These are phyloP conservation scores for Akabosia matsudoensis DNA, from an alignment of 1,140 invertebrate genomes.

Conservation along the genomic window DNA sequence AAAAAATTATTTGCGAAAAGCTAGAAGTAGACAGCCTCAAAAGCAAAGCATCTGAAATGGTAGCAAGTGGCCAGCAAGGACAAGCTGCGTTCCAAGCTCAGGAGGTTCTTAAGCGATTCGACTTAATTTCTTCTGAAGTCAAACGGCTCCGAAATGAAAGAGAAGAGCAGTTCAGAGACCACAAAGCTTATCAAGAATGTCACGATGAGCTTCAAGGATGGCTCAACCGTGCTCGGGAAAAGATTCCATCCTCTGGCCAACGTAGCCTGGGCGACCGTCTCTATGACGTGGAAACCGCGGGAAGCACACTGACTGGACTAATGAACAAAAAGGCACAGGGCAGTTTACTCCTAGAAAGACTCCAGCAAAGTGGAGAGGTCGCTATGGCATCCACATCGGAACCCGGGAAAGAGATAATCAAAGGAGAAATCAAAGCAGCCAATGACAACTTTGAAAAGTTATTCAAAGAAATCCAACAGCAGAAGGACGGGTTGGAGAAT, in stretches of 20 bases:
- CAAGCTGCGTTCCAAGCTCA: conserved; percentile 77
- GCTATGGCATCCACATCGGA: conserved; percentile 75
- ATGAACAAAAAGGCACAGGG: conserved; percentile 87
- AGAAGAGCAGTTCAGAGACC: conserved; percentile 82
- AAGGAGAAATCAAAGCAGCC: conserved; percentile 76
- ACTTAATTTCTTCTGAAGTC: conserved; percentile 66
- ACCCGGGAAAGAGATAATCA: conserved; percentile 73
- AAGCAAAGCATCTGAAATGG: conserved; percentile 80
- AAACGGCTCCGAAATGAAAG: conserved; percentile 71
- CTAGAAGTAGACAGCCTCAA: conserved; percentile 87
- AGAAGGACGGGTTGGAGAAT: conserved; percentile 77
- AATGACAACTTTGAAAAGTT: conserved; percentile 78
- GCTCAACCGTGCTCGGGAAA: conserved; percentile 79
- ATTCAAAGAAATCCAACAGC: conserved; percentile 79
- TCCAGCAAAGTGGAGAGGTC: conserved; percentile 79
- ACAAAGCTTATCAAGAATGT: conserved; percentile 81
- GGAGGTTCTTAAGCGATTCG: conserved; percentile 75
- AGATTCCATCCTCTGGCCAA: conserved; percentile 80
- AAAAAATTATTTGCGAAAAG: conserved; percentile 85
- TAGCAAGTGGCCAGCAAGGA: conserved; percentile 76
- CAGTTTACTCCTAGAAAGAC: conserved; percentile 77
- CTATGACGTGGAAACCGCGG: conserved; percentile 75
- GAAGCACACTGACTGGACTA: conserved; percentile 76
- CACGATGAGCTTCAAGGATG: conserved; percentile 81
- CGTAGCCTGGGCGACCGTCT: conserved; percentile 78